Conservation (phyloP, 2,888 invertebrate species). For the Leptinotarsa juncta region DNA sequence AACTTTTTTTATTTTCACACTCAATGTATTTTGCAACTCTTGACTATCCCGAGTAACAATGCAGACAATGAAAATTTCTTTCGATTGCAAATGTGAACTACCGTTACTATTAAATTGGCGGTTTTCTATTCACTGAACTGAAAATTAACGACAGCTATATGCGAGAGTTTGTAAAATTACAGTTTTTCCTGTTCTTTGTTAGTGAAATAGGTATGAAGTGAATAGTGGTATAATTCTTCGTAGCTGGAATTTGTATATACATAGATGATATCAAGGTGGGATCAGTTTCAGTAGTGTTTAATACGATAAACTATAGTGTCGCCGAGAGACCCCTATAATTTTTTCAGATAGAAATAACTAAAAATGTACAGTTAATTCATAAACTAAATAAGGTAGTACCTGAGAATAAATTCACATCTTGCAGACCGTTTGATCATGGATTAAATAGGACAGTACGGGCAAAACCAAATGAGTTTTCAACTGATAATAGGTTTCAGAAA, state of each 20-base stretch:
- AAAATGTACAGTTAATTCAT: too few species aligned
- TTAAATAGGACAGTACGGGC: too few species aligned
- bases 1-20: background rate
- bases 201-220: slow-evolving; percentile 5
- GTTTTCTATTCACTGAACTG: slow-evolving; percentile 43
- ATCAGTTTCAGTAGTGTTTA: too few species aligned
- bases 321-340: too few species aligned
- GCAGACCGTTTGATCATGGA: too few species aligned
- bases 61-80: slow-evolving; percentile 7
- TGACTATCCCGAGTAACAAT: background rate
- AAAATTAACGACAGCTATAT: slow-evolving; percentile 30
- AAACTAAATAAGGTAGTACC: too few species aligned
- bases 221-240: background rate
- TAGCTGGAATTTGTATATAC: background rate
- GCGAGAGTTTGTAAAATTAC: slow-evolving; percentile 4
- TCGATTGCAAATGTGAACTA: background rate
- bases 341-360: too few species aligned
- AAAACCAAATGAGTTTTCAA: too few species aligned
- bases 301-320: too few species aligned
- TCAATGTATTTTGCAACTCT: background rate
- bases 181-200: slow-evolving; percentile 22
- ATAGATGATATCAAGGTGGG: too few species aligned
- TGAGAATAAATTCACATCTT: too few species aligned
- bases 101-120: slow-evolving; percentile 39
- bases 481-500: too few species aligned